A percentile compares a stretch with the other conserved stretches of the same genome.
Conservation (phyloP, 2,888 invertebrate species). For the Polydesmus complanatus region DNA sequence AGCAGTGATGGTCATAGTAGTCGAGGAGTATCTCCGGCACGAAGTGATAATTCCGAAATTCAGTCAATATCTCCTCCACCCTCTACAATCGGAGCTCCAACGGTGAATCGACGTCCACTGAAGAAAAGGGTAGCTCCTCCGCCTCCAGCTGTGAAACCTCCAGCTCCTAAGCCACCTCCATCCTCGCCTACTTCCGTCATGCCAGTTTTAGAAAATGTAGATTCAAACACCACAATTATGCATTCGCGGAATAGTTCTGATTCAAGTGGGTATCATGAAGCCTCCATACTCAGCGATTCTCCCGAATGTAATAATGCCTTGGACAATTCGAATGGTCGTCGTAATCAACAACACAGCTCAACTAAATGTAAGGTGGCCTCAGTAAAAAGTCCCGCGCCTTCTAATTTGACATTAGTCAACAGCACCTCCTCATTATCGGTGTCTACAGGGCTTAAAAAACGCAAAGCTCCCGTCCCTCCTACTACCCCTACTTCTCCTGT, state of each 20-base stretch:
- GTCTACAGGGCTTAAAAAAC: conserved; percentile 40
- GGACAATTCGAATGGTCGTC: background rate
- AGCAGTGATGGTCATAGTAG: conserved; percentile 37
- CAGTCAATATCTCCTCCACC: conserved; percentile 25
- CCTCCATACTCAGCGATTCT: conserved; percentile 48
- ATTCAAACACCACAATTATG: conserved; percentile 25
- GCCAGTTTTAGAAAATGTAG: conserved; percentile 17
- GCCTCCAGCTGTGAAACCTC: conserved; percentile 25
- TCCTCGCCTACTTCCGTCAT: conserved; percentile 20
- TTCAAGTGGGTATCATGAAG: conserved; percentile 57
- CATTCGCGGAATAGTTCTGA: conserved; percentile 59
- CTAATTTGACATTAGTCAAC: conserved; percentile 2
- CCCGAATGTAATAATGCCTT: background rate
- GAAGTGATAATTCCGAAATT: conserved; percentile 40
- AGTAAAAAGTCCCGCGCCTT: background rate
- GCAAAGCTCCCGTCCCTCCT: conserved; percentile 44
- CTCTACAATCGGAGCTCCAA: conserved; percentile 20
- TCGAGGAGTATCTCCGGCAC: conserved; percentile 43
- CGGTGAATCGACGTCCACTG: conserved; percentile 15
- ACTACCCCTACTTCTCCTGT: conserved; percentile 27
- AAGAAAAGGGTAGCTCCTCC: conserved; percentile 33
- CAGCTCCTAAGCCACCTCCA: conserved; percentile 13
- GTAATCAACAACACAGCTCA: background rate
- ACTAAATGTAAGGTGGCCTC: background rate
- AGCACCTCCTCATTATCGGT: conserved; percentile 10